These are phyloP conservation scores for Phaedon cochleariae DNA, from an alignment of 2,888 invertebrate species.

Conservation along the genomic window DNA sequence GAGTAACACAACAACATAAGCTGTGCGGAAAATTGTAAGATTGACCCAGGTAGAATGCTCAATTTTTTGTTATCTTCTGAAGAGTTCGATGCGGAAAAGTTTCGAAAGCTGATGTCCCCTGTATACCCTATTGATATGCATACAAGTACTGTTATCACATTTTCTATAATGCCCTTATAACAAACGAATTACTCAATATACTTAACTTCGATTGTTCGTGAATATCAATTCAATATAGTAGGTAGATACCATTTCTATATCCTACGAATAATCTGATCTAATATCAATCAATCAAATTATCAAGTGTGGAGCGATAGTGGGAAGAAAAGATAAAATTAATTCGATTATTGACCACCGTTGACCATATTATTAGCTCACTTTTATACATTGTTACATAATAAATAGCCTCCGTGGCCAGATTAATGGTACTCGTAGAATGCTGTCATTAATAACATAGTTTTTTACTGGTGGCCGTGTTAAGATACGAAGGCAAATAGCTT, in stretches of 20 bases:
- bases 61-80: too few species aligned
- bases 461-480: neutral
- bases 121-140: too few species aligned
- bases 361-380: neutral
- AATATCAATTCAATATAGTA: too few species aligned
- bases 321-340: neutral
- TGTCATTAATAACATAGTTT: neutral
- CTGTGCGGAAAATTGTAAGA: too few species aligned
- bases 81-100: too few species aligned
- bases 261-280: neutral
- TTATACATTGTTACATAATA: neutral
- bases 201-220: too few species aligned
- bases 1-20: too few species aligned
- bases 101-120: too few species aligned
- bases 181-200: too few species aligned
- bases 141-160: too few species aligned
- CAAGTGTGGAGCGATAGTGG: neutral
- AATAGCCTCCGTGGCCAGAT: neutral
- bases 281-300: neutral
- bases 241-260: neutral
- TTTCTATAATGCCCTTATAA: too few species aligned
- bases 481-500: neutral
- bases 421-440: neutral
- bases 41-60: too few species aligned
- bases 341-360: neutral